Base-by-base conservation (phyloP, 2,888 invertebrate genomes). In the Coenonympha glycerion region DNA sequence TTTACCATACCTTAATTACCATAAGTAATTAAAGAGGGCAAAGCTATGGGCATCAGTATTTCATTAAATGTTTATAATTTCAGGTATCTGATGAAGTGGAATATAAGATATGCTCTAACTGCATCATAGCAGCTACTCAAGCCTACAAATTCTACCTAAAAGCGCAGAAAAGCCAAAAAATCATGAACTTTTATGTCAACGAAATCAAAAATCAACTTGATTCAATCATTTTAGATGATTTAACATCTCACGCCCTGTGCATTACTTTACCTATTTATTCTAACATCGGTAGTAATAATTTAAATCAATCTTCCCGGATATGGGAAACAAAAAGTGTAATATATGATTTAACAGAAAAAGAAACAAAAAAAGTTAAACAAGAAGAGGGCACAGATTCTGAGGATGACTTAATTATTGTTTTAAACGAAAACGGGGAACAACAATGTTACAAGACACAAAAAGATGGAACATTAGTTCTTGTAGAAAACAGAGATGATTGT, bases 111-210 rank as follows among this genome's bases (percentile, higher is more conserved):
- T 87, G 86, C 47, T 52, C 69, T 0, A 64, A 72, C 22, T 87
- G 86, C 50, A 81, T 82, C 36, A 57, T 62, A 16, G 58, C 63
- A 13, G 79, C 84, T 3, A 72, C 73, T 1, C 56, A 63, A 31
- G 76, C 80, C 3, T 80, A 81, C 49, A 78, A 80, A 49, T 85
- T 87, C 54, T 76, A 71, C 51, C 56, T 73, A 4, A 59, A 68
- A 44, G 60, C 71, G 0, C 71, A 71, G 58, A 56, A 64, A 1
- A 79, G 69, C 48, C 63, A 78, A 41, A 72, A 77, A 53, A 63
- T 82, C 2, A 60, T 85, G 0, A 60, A 72, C 6, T 73, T 68
- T 54, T 84, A 81, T 50, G 61, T 71, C 0, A 63, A 75, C 13
- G 68, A 74, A 57, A 54, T 86, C 0, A 53, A 67, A 1, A 56